Percentiles rank a stretch among this genome's conserved stretches.
Conservation (phyloP, 2,888 invertebrate species). For the Lottia scabra region DNA sequence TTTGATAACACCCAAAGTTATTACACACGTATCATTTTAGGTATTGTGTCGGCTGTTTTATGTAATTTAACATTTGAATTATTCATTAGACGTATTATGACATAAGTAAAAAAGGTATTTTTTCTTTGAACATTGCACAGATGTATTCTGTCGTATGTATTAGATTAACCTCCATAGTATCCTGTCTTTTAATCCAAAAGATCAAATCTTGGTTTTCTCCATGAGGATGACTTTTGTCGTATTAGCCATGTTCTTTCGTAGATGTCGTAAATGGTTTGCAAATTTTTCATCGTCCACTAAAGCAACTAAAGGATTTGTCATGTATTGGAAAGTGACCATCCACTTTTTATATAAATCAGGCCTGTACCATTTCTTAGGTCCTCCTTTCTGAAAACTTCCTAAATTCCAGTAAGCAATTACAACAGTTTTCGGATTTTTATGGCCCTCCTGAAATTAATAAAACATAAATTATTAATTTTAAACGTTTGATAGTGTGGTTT, state of each 20-base stretch:
- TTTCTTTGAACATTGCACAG: too few species aligned
- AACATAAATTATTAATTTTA: too few species aligned
- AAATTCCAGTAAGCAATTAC: constrained; percentile 37
- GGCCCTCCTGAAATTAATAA: too few species aligned
- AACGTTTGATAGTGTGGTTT: too few species aligned
- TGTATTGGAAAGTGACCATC: constrained; percentile 24
- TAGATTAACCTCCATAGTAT: too few species aligned
- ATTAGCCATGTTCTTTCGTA: constrained; percentile 23
- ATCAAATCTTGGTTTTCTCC: constrained; percentile 32
- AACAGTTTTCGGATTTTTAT: not conserved
- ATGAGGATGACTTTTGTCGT: constrained; percentile 33
- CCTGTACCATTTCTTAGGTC: constrained; percentile 10
- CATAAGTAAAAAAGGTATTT: too few species aligned
- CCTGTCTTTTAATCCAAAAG: constrained; percentile 32
- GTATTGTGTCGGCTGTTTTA: too few species aligned
- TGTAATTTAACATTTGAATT: too few species aligned
- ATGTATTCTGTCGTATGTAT: too few species aligned
- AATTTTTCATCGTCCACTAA: constrained; percentile 39
- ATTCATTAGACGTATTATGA: too few species aligned
- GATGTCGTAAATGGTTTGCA: constrained; percentile 22
- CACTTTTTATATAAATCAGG: constrained; percentile 29
- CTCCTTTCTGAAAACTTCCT: constrained; percentile 37
- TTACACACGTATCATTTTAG: too few species aligned
- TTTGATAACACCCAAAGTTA: too few species aligned
- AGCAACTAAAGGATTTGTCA: constrained; percentile 38